These are phyloP conservation scores for Mergus octosetaceus DNA, from an alignment of 2,797 vertebrate genomes.

Conservation along the genomic window DNA sequence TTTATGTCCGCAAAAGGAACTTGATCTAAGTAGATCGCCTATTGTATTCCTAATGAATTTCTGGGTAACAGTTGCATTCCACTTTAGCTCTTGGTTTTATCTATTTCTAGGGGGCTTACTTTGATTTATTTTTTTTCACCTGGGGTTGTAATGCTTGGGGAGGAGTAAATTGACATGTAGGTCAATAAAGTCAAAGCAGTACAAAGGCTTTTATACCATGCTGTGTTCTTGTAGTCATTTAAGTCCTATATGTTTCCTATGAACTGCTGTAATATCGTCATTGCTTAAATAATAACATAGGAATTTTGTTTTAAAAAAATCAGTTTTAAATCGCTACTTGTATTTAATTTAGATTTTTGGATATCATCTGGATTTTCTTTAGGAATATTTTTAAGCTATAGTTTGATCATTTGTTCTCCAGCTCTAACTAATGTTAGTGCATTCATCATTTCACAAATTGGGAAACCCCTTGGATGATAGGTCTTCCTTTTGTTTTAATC, in stretches of 20 bases:
- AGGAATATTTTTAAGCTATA: neutral
- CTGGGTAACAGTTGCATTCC: neutral
- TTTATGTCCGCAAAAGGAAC: neutral
- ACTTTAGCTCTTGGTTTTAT: neutral
- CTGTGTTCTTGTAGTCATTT: conserved; percentile 42
- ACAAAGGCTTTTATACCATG: conserved; percentile 45
- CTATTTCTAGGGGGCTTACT: conserved; percentile 33
- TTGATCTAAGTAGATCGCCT: neutral
- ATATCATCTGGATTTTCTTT: neutral
- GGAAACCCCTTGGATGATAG: neutral
- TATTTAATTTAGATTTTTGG: neutral
- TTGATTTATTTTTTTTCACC: conserved; percentile 30
- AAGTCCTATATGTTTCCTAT: neutral
- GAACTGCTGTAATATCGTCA: neutral
- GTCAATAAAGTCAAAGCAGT: conserved; percentile 48
- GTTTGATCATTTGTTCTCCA: rapidly evolving
- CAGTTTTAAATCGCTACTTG: neutral
- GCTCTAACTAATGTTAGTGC: neutral
- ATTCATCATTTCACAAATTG: neutral
- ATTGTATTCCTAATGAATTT: conserved; percentile 7
- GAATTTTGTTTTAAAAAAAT: neutral
- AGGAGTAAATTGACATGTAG: conserved; percentile 55
- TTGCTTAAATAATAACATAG: neutral
- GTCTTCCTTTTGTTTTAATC: neutral
- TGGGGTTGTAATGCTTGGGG: conserved; percentile 40